A percentile compares a stretch with the other conserved stretches of the same genome.
These are phyloP conservation scores for Hucho hucho DNA, from an alignment of 2,113 vertebrate species.

Conservation along the genomic window DNA sequence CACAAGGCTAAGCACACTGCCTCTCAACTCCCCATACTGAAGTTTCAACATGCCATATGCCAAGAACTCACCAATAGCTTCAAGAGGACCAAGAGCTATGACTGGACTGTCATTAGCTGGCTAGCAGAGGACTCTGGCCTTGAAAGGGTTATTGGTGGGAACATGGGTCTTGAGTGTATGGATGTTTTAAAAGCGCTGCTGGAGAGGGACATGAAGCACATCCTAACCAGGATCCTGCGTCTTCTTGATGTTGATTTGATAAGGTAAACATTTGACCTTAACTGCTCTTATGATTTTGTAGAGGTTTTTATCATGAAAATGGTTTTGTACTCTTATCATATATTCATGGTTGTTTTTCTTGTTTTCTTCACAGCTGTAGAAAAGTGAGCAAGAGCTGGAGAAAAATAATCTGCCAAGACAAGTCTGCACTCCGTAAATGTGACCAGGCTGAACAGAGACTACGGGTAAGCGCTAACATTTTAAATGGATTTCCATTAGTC, in stretches of 20 bases:
- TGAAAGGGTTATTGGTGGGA: slow-evolving; percentile 85
- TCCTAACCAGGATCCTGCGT: slow-evolving; percentile 80
- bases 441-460: slow-evolving; percentile 60
- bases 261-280: slow-evolving; percentile 73
- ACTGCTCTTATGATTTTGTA: not conserved
- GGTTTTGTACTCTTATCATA: too few species aligned
- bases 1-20: not conserved
- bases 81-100: slow-evolving; percentile 78
- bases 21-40: slow-evolving; percentile 75
- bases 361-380: slow-evolving; percentile 73
- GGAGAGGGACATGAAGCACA: slow-evolving; percentile 76
- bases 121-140: slow-evolving; percentile 73
- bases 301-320: too few species aligned
- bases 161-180: slow-evolving; percentile 84
- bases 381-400: slow-evolving; percentile 88
- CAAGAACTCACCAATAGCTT: slow-evolving; percentile 78
- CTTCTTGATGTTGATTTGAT: slow-evolving; percentile 86
- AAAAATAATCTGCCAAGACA: slow-evolving; percentile 81
- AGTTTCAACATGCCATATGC: slow-evolving; percentile 83
- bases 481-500: not conserved
- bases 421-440: slow-evolving; percentile 68
- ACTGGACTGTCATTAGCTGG: slow-evolving; percentile 75
- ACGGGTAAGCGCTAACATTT: slow-evolving; percentile 51
- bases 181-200: slow-evolving; percentile 83
- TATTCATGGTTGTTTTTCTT: not conserved